Evolutionary conservation across 2,797 vertebrate genomes (phyloP).

Genomic region (Crenichthys baileyi): DNA sequence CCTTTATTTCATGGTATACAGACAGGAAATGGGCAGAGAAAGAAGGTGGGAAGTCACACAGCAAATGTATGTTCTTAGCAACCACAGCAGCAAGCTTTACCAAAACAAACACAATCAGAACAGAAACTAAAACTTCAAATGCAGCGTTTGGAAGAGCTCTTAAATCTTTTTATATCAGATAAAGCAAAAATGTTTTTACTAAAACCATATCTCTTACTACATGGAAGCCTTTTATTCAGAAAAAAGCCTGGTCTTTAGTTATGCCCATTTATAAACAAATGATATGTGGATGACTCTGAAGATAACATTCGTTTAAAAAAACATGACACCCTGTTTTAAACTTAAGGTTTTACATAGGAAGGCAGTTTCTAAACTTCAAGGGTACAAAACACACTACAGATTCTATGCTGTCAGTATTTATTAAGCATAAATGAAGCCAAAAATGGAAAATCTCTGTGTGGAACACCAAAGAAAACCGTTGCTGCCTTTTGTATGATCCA

Average conservation of each 20-base stretch:
- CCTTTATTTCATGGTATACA: too few relatives aligned
- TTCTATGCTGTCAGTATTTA: neutral
- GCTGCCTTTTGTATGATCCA: neutral
- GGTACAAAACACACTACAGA: neutral
- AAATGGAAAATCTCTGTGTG: neutral
- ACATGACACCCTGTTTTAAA: neutral
- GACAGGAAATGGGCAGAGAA: too few relatives aligned
- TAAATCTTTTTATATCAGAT: neutral
- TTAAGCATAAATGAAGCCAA: too few relatives aligned
- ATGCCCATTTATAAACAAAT: neutral
- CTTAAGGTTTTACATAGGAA: neutral
- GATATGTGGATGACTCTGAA: neutral
- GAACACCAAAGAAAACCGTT: neutral
- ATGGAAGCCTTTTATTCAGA: neutral
- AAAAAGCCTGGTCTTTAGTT: neutral
- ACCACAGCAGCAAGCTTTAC: neutral
- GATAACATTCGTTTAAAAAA: neutral
- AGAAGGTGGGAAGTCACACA: too few relatives aligned
- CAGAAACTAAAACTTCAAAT: neutral
- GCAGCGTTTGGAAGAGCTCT: neutral
- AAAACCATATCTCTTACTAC: neutral
- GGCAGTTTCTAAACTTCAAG: neutral
- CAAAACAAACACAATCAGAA: slow-evolving; percentile 8
- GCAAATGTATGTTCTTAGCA: neutral
- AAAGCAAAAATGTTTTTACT: neutral